These are phyloP conservation scores for Porites evermanni DNA, from an alignment of 92 coral and sea anemone species.

Conservation along the genomic window DNA sequence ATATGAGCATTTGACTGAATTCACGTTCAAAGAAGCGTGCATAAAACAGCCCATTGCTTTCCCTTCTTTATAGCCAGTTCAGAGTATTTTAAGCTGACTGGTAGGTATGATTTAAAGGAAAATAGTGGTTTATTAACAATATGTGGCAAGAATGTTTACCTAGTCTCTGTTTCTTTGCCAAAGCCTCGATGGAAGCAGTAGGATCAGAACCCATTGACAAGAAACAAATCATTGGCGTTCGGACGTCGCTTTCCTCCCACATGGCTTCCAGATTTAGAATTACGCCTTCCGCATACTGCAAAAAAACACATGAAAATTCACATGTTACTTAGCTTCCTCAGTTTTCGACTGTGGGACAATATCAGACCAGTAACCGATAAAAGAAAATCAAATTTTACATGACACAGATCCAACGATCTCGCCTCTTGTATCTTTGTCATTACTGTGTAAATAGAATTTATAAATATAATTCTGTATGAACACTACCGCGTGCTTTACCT, in stretches of 20 bases:
- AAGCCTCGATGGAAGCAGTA: constrained; percentile 93
- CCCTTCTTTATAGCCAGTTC: no score
- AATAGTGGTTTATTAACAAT: not conserved
- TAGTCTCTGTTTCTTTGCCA: constrained; percentile 92
- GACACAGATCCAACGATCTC: no score
- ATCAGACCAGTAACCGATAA: not conserved
- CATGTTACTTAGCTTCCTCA: not conserved
- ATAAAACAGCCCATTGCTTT: no score
- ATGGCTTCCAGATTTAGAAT: constrained; percentile 90
- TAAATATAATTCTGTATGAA: not conserved
- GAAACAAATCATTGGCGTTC: constrained; percentile 97
- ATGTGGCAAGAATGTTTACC: constrained; percentile 43
- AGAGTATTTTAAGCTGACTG: no score
- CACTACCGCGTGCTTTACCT: constrained; percentile 51
- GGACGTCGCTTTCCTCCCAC: constrained; percentile 97
- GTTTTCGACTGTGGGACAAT: not conserved
- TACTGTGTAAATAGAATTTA: not conserved
- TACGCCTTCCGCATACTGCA: constrained; percentile 93
- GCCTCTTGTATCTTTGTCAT: no score
- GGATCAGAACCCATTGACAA: constrained; percentile 99
- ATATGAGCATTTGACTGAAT: no score
- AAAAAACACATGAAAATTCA: not conserved
- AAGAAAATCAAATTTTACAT: no score
- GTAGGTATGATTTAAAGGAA: no score
- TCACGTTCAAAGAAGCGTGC: no score